These are phyloP conservation scores for Nowickia ferox DNA, from an alignment of 2,888 invertebrate genomes.

Conservation along the genomic window DNA sequence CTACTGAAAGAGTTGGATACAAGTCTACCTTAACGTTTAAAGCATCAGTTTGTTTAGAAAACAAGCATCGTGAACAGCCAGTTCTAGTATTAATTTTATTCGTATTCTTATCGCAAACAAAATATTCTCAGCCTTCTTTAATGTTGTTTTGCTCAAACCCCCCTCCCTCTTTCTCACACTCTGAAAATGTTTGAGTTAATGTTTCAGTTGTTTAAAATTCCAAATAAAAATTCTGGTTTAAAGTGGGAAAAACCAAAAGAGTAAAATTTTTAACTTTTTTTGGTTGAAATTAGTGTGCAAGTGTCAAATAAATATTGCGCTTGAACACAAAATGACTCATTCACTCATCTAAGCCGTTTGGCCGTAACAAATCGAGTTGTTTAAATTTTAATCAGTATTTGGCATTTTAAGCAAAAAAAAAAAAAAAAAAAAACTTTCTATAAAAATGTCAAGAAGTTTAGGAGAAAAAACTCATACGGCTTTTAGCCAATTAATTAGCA, in stretches of 20 bases:
- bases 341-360: neutral
- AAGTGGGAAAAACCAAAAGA: neutral
- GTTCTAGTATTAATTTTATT: too few relatives aligned
- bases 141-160: neutral
- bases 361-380: neutral
- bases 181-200: neutral
- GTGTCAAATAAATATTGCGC: neutral
- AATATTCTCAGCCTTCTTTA: neutral
- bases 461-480: neutral
- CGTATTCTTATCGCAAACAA: neutral
- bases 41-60: too few relatives aligned
- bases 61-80: too few relatives aligned
- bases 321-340: neutral
- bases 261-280: neutral
- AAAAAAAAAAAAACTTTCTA: neutral
- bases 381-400: neutral
- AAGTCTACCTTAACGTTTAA: too few relatives aligned
- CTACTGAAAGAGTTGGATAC: too few relatives aligned
- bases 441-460: neutral
- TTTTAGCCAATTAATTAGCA: neutral
- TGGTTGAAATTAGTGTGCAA: neutral
- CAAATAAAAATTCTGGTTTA: neutral
- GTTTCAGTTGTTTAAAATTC: neutral
- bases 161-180: neutral
- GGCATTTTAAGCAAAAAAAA: neutral